These are phyloP conservation scores for Imbricaverruca yamaguchii DNA, from an alignment of 2,888 invertebrate genomes.

Conservation along the genomic window DNA sequence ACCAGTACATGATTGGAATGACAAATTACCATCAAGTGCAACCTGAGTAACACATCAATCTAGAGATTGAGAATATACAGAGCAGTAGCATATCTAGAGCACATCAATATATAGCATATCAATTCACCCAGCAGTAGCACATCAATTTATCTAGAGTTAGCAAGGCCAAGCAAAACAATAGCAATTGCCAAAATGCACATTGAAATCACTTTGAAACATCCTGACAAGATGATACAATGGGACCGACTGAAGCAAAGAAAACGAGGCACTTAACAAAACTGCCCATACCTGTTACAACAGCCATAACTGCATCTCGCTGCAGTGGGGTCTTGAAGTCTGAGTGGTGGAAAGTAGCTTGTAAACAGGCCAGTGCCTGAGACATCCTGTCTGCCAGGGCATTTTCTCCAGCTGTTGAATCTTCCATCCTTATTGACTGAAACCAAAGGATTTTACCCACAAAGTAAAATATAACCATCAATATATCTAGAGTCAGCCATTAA, in stretches of 20 bases:
- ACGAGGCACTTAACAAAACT: background rate
- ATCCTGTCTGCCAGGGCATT: background rate
- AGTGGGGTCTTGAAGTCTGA: slow-evolving; percentile 29
- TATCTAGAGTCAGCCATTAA: too few relatives aligned
- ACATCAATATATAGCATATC: background rate
- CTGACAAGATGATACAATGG: background rate
- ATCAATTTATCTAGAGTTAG: too few relatives aligned
- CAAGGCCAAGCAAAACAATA: too few relatives aligned
- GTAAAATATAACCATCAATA: too few relatives aligned
- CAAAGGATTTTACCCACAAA: too few relatives aligned
- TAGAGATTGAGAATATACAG: background rate
- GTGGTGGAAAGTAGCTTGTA: slow-evolving; percentile 28
- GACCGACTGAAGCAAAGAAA: background rate
- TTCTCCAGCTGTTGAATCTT: too few relatives aligned
- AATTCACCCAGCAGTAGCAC: background rate
- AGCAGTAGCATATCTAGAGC: background rate
- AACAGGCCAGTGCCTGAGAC: background rate
- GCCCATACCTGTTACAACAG: slow-evolving; percentile 28
- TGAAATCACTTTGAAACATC: too few relatives aligned
- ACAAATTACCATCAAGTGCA: too few relatives aligned
- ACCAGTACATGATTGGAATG: too few relatives aligned
- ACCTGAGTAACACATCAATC: background rate
- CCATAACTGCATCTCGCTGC: slow-evolving; percentile 30
- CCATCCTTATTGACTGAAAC: too few relatives aligned
- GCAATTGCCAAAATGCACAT: too few relatives aligned